Evolutionary conservation across 1,140 invertebrate genomes (phyloP), one percentile per base, ranked within the genome.

Genomic region (Leucophenga varia): DNA sequence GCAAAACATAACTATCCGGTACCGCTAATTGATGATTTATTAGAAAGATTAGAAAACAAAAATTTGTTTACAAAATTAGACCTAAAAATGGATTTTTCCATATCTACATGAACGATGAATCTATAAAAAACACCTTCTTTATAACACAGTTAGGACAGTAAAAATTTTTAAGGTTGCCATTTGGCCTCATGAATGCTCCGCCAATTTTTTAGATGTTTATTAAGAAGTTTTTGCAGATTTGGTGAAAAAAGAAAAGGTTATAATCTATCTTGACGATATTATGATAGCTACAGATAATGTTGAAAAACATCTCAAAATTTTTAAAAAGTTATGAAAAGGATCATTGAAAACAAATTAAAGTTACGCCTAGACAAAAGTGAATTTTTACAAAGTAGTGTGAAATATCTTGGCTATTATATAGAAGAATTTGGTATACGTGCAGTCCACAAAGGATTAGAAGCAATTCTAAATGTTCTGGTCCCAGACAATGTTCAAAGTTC

Each of bases 331-430:
- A n/a, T n/a, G n/a, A n/a, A n/a, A n/a, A n/a, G n/a, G 1, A 55
- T 68, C 8, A 43, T 32, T 6, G 45, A 73, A 1, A 65, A 68
- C 60, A 71, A 65, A 2, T 44, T 76, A 20, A 13, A 56, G 28
- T 55, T 76, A 0, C 75, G 71, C 22, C 64, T 54, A 63, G 64
- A 72, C 42, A 77, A 77, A 49, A 59, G 59, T 22, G 18, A 61
- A 9, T 52, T 76, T 36, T 6, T 75, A 18, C 8, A 48, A 18
- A 47, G 8, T 9, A 25, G 48, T 30, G 45, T 75, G 4, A 59
- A 76, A 47, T 76, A 57, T 54, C 42, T 77, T 10, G 72, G 74
- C 7, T 55, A 59, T 7, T 41, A 54, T 38, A 61, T 65, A 19
- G 25, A 38, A 18, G 47, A 69, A 8, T 47, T 42, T 10, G 12